Base-by-base conservation (phyloP, 2,113 vertebrate species). In the Sorex fumeus region DNA sequence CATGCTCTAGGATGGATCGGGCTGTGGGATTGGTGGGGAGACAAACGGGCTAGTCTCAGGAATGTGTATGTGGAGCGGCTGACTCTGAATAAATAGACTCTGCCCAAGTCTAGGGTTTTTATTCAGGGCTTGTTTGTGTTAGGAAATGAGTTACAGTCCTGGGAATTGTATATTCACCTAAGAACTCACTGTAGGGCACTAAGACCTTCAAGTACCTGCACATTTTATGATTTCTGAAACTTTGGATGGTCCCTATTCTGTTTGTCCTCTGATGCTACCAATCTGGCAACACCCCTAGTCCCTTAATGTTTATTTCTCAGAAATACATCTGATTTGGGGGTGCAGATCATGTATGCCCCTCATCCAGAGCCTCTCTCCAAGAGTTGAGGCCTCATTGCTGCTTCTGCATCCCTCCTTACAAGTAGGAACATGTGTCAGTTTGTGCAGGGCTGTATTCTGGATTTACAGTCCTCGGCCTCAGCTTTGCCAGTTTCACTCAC, bases 381-480 rank as follows among this genome's bases (percentile, higher is more conserved):
- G 11, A 32, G 10, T 15, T 21, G 15, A 45, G 53, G 30, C 43
- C 71, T 53, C 28, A 8, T 28, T 12, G 11, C n/a, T 34, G 23
- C 21, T 45, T 64, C 21, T n/a, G 4, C 79, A 60, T 72, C 10
- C 53, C 12, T 75, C 36, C 30, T 93, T 78, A 50, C 25, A 77
- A 57, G 76, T 57, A 12, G 23, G 32, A 74, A 77, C 53, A 40
- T 18, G 21, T 45, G 21, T 67, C 60, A 69, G 62, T 84, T 81
- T 47, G 47, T 78, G 23, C 21, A 36, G 77, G n/a, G 34, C 57
- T 85, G 60, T 50, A 72, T 43, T 83, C 70, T 85, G 75, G 53
- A 67, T 85, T 66, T 72, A 86, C 16, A 86, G 1, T 62, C n/a
- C 28, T 76, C 40, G 78, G 43, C 28, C 8, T 93, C 40, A 60